Percentiles rank a stretch among this genome's conserved stretches.
These are phyloP conservation scores for Grus americana DNA, from an alignment of 2,113 vertebrate species.

Conservation along the genomic window DNA sequence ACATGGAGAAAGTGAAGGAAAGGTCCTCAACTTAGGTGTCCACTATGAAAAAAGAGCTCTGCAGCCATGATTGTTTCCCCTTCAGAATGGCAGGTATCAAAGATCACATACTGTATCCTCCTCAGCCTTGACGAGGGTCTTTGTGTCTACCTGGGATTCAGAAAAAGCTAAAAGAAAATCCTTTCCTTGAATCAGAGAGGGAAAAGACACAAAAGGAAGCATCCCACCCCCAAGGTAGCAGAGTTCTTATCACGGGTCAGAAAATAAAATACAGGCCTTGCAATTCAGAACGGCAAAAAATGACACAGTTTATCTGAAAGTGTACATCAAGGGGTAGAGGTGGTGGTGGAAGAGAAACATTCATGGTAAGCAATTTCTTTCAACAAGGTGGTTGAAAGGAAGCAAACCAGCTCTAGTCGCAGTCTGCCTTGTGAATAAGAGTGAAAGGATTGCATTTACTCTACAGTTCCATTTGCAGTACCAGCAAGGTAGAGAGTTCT, in stretches of 20 bases:
- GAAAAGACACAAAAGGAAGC: background rate
- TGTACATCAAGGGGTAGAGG: background rate
- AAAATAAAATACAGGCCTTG: background rate
- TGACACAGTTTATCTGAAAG: background rate
- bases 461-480: background rate
- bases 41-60: background rate
- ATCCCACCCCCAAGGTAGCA: background rate
- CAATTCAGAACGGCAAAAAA: background rate
- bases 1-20: background rate
- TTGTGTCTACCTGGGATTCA: background rate
- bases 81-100: background rate
- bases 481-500: background rate
- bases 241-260: background rate
- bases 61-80: background rate
- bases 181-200: background rate
- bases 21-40: background rate
- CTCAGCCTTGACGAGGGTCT: background rate
- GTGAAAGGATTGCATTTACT: background rate
- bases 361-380: background rate
- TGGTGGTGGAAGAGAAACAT: background rate
- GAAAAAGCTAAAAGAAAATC: background rate
- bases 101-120: background rate
- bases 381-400: background rate
- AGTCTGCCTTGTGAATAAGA: background rate
- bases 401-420: background rate